Conservation (phyloP, 2,888 invertebrate genomes). For the Drosophila silvestris region DNA sequence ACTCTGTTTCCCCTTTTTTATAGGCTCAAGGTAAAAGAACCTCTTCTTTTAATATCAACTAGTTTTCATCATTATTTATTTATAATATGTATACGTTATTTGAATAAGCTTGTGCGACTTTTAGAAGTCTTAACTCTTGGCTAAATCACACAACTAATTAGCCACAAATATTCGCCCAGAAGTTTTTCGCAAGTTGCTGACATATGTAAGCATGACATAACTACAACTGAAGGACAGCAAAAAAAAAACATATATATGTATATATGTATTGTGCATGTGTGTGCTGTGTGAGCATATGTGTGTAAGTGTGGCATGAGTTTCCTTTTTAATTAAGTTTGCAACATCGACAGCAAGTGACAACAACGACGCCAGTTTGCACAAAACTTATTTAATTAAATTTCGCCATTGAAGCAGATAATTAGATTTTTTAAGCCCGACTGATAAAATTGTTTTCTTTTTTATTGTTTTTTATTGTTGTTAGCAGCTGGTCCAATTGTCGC, state of each 20-base stretch:
- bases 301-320: slow-evolving; percentile 44
- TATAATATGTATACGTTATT: neutral
- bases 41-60: neutral
- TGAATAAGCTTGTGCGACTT: neutral
- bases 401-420: slow-evolving; percentile 75
- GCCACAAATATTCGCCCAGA: slow-evolving; percentile 4
- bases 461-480: slow-evolving; percentile 21
- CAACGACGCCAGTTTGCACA: slow-evolving; percentile 44
- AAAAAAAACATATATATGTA: neutral
- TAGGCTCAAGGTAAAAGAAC: neutral
- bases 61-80: neutral
- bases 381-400: slow-evolving; percentile 78
- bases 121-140: neutral
- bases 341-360: slow-evolving; percentile 30
- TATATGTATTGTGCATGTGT: slow-evolving; percentile 4
- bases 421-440: slow-evolving; percentile 59
- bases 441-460: slow-evolving; percentile 21
- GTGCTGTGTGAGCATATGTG: neutral
- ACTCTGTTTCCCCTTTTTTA: neutral
- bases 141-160: neutral
- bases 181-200: slow-evolving; percentile 24
- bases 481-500: slow-evolving; percentile 26
- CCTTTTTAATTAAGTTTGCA: slow-evolving; percentile 73
- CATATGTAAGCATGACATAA: neutral
- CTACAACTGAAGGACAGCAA: slow-evolving; percentile 4